Evolutionary conservation across 2,797 vertebrate genomes (phyloP).

Genomic region (Manis javanica): DNA sequence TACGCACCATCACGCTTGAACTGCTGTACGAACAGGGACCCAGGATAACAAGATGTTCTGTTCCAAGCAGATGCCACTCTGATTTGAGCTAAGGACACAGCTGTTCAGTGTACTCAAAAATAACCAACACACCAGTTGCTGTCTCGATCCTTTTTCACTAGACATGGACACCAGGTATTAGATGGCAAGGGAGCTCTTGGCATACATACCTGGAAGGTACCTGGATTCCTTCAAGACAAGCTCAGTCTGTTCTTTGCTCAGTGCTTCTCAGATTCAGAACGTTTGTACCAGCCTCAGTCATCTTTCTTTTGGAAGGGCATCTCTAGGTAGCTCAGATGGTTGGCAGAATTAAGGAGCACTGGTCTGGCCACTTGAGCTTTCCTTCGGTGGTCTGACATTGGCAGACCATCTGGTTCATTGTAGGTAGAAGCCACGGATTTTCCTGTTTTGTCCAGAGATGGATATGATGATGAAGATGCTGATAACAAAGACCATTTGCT

Average conservation of each 20-base stretch:
- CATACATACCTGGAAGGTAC: background rate
- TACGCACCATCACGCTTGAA: background rate
- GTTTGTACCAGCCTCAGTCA: background rate
- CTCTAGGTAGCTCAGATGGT: background rate
- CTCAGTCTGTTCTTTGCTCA: background rate
- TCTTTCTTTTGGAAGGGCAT: too few species aligned
- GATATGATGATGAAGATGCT: background rate
- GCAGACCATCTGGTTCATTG: background rate
- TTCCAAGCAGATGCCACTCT: conserved; percentile 40
- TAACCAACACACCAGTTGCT: background rate
- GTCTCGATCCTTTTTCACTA: background rate
- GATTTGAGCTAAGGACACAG: background rate
- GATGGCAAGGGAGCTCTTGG: background rate
- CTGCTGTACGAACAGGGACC: background rate
- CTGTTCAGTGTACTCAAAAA: background rate
- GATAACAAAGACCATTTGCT: background rate
- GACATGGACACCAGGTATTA: background rate
- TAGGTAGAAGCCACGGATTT: background rate
- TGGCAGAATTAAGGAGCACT: background rate
- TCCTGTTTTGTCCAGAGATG: background rate
- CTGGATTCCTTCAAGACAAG: background rate
- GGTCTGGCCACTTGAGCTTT: background rate
- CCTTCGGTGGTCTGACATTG: background rate
- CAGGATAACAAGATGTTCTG: conserved; percentile 51
- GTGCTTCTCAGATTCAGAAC: background rate